Percentiles rank a stretch among this genome's conserved stretches.
Conservation (phyloP, 2,797 vertebrate genomes). For the Saxicola maurus region DNA sequence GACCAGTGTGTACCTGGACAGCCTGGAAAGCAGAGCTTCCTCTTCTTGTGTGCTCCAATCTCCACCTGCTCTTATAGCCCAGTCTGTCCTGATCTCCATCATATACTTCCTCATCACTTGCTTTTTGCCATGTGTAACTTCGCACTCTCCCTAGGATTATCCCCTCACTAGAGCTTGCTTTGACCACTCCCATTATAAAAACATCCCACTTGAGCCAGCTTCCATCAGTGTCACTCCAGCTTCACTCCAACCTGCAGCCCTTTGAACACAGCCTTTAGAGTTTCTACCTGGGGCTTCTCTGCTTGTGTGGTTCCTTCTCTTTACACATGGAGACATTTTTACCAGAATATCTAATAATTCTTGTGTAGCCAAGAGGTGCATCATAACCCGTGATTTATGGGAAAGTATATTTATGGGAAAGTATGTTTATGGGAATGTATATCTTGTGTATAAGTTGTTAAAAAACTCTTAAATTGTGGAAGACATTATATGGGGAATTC, state of each 20-base stretch:
- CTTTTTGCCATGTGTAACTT: background rate
- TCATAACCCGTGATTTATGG: background rate
- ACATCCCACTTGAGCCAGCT: background rate
- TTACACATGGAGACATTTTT: background rate
- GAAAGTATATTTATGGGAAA: background rate
- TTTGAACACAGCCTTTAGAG: background rate
- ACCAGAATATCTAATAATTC: background rate
- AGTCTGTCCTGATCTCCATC: background rate
- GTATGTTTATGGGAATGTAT: too few species aligned
- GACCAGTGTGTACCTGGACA: fast-evolving
- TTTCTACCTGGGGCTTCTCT: background rate
- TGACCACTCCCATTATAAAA: conserved; percentile 7
- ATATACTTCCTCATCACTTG: background rate
- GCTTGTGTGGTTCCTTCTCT: background rate
- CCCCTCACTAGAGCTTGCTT: background rate
- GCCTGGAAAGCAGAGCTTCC: background rate
- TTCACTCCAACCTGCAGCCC: background rate
- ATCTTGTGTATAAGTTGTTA: background rate
- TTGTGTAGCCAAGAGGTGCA: background rate
- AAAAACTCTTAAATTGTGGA: background rate
- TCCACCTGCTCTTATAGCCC: background rate
- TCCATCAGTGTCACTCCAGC: background rate
- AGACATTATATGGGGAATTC: background rate
- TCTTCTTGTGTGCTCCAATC: background rate
- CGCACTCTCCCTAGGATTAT: background rate